A percentile compares a stretch with the other conserved stretches of the same genome.
Evolutionary conservation across 2,113 vertebrate genomes (phyloP).

Genomic region (Pseudonaja textilis): DNA sequence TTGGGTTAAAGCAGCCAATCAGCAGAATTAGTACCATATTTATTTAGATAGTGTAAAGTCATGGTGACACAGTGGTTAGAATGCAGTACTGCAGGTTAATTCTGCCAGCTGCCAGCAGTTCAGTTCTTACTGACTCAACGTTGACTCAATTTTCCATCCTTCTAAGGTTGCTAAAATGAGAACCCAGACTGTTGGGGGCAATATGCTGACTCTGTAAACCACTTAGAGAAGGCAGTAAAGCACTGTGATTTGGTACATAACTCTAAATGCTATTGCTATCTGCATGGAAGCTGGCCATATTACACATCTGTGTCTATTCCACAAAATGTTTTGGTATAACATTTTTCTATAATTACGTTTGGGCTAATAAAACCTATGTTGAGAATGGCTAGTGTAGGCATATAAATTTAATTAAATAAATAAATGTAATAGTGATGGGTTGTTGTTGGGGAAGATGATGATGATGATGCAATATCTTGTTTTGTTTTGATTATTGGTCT

Average conservation of each 20-base stretch:
- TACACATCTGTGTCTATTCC: background rate
- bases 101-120: background rate
- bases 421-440: background rate
- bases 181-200: background rate
- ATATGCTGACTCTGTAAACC: background rate
- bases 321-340: background rate
- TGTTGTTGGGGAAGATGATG: background rate
- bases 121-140: background rate
- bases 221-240: background rate
- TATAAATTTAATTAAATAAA: background rate
- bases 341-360: background rate
- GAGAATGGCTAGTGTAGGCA: no score
- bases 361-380: background rate
- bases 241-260: background rate
- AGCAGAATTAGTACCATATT: background rate
- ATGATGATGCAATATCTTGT: background rate
- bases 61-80: background rate
- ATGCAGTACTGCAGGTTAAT: background rate
- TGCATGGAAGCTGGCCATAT: background rate
- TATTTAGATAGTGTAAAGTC: background rate
- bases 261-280: background rate
- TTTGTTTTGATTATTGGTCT: background rate
- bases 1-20: background rate
- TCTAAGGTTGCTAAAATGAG: background rate
- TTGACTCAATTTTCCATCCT: background rate